Evolutionary conservation across 2,797 vertebrate species (phyloP).

Genomic region (Carapus acus): DNA sequence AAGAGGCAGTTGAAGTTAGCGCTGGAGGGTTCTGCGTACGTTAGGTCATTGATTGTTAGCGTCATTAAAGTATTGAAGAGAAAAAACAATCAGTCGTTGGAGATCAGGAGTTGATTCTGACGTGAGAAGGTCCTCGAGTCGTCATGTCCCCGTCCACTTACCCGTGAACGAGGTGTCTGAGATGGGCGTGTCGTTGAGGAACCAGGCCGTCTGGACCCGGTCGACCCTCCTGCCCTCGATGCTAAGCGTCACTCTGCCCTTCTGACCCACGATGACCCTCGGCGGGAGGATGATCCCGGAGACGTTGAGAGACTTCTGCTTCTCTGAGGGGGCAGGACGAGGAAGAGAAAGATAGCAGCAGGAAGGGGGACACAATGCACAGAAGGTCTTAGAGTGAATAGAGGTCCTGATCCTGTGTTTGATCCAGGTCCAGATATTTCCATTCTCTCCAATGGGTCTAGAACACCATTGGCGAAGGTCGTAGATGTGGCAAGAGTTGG

Average conservation of each 20-base stretch:
- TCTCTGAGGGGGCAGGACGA: slow-evolving; percentile 56
- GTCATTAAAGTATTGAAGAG: slow-evolving; percentile 39
- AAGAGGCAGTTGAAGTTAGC: slow-evolving; percentile 68
- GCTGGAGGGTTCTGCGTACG: slow-evolving; percentile 48
- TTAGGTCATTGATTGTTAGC: slow-evolving; percentile 44
- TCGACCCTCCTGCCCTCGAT: slow-evolving; percentile 73
- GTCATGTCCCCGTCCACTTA: slow-evolving; percentile 18
- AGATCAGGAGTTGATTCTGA: neutral
- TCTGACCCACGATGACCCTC: slow-evolving; percentile 65
- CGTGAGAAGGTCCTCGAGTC: too few species aligned
- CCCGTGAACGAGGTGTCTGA: slow-evolving; percentile 67
- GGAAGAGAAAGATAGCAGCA: slow-evolving; percentile 1
- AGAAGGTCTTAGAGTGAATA: too few species aligned
- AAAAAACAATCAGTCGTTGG: slow-evolving; percentile 25
- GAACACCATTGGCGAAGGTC: too few species aligned
- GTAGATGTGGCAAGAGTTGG: too few species aligned
- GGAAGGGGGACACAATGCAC: too few species aligned
- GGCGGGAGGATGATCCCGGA: slow-evolving; percentile 75
- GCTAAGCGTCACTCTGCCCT: slow-evolving; percentile 71
- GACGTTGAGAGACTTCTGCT: slow-evolving; percentile 71
- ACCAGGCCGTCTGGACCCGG: slow-evolving; percentile 70
- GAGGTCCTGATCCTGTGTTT: too few species aligned
- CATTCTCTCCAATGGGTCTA: too few species aligned
- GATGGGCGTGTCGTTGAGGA: slow-evolving; percentile 71
- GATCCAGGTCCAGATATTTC: too few species aligned